Evolutionary conservation across 2,797 vertebrate genomes (phyloP), one percentile per base, ranked within the genome.

Genomic region (Pseudochaenichthys georgianus): DNA sequence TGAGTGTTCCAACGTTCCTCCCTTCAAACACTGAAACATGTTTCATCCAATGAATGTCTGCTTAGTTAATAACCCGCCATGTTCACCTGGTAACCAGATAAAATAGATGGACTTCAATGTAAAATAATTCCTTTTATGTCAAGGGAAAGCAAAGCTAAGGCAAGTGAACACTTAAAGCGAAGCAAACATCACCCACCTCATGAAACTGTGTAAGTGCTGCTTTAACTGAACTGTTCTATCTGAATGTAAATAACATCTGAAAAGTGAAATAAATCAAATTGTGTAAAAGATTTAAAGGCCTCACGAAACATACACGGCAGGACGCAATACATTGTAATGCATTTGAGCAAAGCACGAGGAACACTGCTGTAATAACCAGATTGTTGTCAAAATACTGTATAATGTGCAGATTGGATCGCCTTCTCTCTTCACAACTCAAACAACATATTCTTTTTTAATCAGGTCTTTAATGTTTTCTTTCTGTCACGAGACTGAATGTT

Each of bases 91-190:
- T 38, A 28, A 72, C 62, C 63, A 46, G 42, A 62, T 0, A 41
- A 59, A 65, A 63, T 10, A 77, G 60, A 28, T 1, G 34, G 57
- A n/a, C 61, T n/a, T 19, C 0, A 46, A 58, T 9, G 17, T 23
- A 15, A 42, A 28, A n/a, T 3, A 62, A 45, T 57, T 71, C 65
- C 62, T 85, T 74, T 82, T 63, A 60, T 38, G n/a, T 34, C 16
- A 15, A 47, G 13, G 10, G 59, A 13, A 66, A 74, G 62, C 17
- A 13, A 67, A 70, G 45, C 52, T 59, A 52, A 64, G 15, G 41
- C 51, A 66, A 64, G 1, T 70, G 53, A 58, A 43, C 50, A 42
- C 62, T n/a, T 50, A 15, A 74, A 42, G 45, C n/a, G 31, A 48
- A 73, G 28, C 10, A 54, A 13, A 47, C 5, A 13, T 67, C 54